Percentiles rank a stretch among this genome's conserved stretches.
Evolutionary conservation across 2,888 invertebrate species (phyloP).

Genomic region (Rapana venosa): DNA sequence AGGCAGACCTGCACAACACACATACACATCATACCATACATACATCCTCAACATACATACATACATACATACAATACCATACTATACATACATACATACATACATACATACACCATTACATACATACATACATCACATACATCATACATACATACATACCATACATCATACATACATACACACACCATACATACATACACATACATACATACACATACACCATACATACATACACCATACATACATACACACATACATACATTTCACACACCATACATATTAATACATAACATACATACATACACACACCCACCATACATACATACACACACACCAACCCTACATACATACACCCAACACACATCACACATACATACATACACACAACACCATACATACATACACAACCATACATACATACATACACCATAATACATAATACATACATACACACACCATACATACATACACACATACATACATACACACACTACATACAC

Average conservation of each 20-base stretch:
- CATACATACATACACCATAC: too few relatives aligned
- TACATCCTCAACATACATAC: not conserved
- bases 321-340: too few relatives aligned
- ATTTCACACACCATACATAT: too few relatives aligned
- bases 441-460: not conserved
- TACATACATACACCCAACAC: too few relatives aligned
- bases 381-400: not conserved
- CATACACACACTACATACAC: not conserved
- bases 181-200: not conserved
- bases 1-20: slow-evolving; percentile 46
- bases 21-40: not conserved
- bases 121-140: not conserved
- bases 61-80: not conserved
- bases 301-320: too few relatives aligned
- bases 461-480: not conserved
- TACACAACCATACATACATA: not conserved
- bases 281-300: too few relatives aligned
- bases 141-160: not conserved
- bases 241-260: too few relatives aligned
- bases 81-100: not conserved
- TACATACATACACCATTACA: not conserved
- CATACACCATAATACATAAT: not conserved
- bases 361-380: too few relatives aligned
- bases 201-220: slow-evolving; percentile 7
- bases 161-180: not conserved